These are phyloP conservation scores for Oscarella lobularis DNA, from an alignment of 37 sponge, comb jelly and placozoan genomes.

Conservation along the genomic window DNA sequence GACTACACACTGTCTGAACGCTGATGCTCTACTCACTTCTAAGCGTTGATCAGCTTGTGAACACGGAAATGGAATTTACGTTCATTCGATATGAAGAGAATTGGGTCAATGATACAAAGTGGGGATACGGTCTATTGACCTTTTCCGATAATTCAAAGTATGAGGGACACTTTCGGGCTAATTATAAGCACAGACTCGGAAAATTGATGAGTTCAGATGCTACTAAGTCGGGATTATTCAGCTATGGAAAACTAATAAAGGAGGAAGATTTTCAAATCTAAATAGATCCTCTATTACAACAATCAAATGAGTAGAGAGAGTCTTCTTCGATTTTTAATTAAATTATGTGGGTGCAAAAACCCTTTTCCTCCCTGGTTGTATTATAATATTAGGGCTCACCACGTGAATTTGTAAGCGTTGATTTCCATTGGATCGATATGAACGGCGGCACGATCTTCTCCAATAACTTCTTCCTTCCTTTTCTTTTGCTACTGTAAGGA, in stretches of 20 bases:
- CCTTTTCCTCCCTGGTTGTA: neutral
- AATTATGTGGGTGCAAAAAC: no score
- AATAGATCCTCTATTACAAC: neutral
- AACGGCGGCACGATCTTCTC: neutral
- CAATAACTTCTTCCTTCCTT: neutral
- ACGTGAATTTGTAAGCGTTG: constrained; percentile 28
- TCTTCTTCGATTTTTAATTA: neutral
- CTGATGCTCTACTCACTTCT: no score
- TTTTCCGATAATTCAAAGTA: neutral
- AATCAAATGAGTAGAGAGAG: neutral
- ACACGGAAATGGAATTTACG: no score
- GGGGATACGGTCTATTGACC: neutral
- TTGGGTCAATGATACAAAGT: neutral
- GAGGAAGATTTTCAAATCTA: neutral
- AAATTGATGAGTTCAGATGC: neutral
- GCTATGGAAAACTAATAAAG: neutral
- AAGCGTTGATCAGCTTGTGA: no score
- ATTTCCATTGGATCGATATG: constrained; percentile 42
- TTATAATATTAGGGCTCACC: constrained; percentile 11
- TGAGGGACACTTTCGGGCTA: neutral
- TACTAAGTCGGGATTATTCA: neutral
- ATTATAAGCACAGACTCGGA: neutral
- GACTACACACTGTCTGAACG: no score
- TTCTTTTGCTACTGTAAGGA: constrained; percentile 17
- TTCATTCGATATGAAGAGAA: neutral